Evolutionary conservation across 2,113 vertebrate genomes (phyloP).

Genomic region (Cyprichromis sp.): DNA sequence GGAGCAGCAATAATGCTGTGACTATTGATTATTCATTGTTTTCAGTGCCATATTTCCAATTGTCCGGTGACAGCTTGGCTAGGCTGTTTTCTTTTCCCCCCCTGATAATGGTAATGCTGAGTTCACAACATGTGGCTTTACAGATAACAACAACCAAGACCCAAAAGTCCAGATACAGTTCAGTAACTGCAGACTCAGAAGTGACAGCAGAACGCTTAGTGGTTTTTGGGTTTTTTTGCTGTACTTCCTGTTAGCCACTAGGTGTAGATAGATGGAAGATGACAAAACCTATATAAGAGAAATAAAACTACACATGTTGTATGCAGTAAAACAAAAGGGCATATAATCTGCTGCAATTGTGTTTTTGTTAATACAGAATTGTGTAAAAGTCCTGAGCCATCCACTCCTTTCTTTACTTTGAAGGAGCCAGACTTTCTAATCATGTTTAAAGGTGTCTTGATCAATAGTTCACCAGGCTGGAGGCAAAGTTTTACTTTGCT

Average conservation of each 20-base stretch:
- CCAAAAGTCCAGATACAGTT: background rate
- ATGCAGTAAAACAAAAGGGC: background rate
- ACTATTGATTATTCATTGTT: slow-evolving; percentile 11
- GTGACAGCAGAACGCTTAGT: background rate
- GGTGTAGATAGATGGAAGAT: background rate
- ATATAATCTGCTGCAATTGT: background rate
- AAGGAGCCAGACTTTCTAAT: background rate
- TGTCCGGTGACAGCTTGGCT: background rate
- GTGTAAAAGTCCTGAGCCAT: background rate
- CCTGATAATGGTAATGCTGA: background rate
- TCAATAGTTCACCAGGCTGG: background rate
- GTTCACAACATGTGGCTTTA: slow-evolving; percentile 10
- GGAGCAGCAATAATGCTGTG: background rate
- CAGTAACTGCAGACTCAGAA: background rate
- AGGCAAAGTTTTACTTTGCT: background rate
- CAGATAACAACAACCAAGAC: slow-evolving; percentile 8
- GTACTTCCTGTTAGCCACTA: background rate
- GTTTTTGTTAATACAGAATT: background rate
- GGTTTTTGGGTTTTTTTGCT: background rate
- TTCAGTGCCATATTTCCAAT: background rate
- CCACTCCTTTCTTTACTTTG: background rate
- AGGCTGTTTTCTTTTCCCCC: background rate
- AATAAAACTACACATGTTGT: background rate
- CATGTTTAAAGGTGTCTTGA: background rate
- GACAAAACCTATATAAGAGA: background rate